Evolutionary conservation across 2,797 vertebrate species (phyloP).

Genomic region (Petrocephalus sullivani): DNA sequence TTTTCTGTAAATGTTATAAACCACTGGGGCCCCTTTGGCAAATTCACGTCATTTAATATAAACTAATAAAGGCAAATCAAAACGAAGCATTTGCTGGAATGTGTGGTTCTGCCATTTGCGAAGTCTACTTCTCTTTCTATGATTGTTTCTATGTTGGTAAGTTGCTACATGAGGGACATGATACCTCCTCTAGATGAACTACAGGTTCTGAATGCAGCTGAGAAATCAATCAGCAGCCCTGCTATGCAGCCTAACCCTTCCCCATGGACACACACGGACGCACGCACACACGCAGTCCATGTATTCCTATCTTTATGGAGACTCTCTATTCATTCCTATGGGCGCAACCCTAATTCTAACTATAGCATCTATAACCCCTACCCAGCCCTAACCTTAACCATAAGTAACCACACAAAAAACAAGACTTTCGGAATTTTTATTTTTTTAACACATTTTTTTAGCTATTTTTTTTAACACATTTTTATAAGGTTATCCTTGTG

Average conservation of each 20-base stretch:
- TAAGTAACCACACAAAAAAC: too few species aligned
- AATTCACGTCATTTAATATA: neutral
- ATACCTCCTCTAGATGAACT: constrained; percentile 8
- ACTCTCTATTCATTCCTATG: too few species aligned
- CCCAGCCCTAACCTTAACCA: too few species aligned
- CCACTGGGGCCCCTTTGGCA: neutral
- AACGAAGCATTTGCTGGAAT: neutral
- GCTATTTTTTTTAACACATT: too few species aligned
- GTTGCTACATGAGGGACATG: neutral
- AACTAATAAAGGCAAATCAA: neutral
- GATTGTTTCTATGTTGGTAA: neutral
- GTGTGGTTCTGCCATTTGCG: neutral
- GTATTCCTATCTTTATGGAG: too few species aligned
- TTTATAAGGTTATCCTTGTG: too few species aligned
- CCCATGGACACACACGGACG: neutral
- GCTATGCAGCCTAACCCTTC: neutral
- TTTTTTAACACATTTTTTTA: too few species aligned
- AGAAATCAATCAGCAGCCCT: constrained; percentile 12
- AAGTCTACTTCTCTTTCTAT: neutral
- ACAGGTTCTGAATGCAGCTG: constrained; percentile 10
- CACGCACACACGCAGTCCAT: neutral
- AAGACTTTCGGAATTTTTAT: too few species aligned
- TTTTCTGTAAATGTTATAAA: neutral
- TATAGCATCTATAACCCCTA: too few species aligned
- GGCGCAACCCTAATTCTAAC: too few species aligned